Base-by-base conservation (phyloP, 1,140 invertebrate species). In the Myzus persicae region DNA sequence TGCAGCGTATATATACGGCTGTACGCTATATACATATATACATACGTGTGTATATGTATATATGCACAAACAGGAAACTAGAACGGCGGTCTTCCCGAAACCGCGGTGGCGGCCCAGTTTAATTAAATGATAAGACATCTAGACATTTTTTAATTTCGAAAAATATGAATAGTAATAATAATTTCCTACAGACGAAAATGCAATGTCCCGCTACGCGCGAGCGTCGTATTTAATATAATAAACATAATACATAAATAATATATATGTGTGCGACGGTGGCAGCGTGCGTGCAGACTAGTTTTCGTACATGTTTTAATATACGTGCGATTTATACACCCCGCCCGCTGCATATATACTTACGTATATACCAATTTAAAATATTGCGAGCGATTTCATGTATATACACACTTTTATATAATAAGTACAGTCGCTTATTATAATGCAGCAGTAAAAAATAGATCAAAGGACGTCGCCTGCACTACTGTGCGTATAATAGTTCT, bases 41-140 rank as follows among this genome's bases (percentile, higher is more conserved):
- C 8, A 48, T 8, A 18, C 20, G 38, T 36, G 38, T 51, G n/a
- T 38, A 90, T 40, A 67, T 91, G 24, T 11, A 81, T 44, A 36
- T 26, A 44, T 82, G 36, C 40, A 46, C 90, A n/a, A 36, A 85
- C 91, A 93, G 91, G 91, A 93, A 93, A 84, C 81, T n/a, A 84
- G 91, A 93, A 93, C 48, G 76, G 91, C 81, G 76, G 91, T 51
- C 46, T 93, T 93, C 36, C 81, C 36, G 38, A 93, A 84, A 93
- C 91, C 54, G 18, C 40, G 48, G n/a, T 48, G 87, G 87, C 88
- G 81, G 36, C 46, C 91, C 81, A 84, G 91, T 85, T 93, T 93
- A 93, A 93, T 93, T 93, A 93, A 93, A 93, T 93, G 91, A 93
- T 93, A 93, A 93, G 67, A 44, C 91, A 93, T 93, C 91, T 93